Evolutionary conservation across 2,113 vertebrate species (phyloP), one percentile per base, ranked within the genome.

Genomic region (crab-eating macaque (Macaca fascicularis)): DNA sequence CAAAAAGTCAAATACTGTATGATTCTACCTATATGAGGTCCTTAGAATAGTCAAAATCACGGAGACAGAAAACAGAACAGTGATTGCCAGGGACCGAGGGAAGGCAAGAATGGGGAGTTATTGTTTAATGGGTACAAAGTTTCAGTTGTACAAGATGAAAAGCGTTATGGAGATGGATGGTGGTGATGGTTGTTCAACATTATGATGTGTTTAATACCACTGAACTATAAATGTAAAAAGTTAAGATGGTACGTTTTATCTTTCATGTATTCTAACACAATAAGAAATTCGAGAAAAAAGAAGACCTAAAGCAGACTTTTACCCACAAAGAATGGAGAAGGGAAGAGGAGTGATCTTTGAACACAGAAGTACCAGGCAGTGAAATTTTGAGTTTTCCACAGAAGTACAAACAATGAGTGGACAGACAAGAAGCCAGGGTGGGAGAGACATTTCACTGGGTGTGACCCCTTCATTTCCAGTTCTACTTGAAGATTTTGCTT

Each of bases 401-500:
- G 19, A 97, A 89, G 59, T 50, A 83, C 1, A 67, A 13, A 72
- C 50, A 85, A 27, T 72, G 38, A 83, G 27, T 52, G 52, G 40
- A 76, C n/a, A 93, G n/a, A 90, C 20, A 64, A 69, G 78, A 83
- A 96, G 19, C 52, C 50, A 80, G 17, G 4, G 5, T 50, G 6
- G 23, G 45, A 16, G 38, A 83, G 9, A 79, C 32, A 52, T 93
- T 92, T 59, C 27, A 69, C 32, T 69, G n/a, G 17, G 32, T 55
- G 8, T 55, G 43, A 67, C 14, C 12, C 12, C 35, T 95, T 94
- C 17, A 76, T 95, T 86, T 90, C 67, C 25, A 59, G 13, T 90
- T 84, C 50, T 74, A n/a, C 81, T 88, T 48, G n/a, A 87, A 92
- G 19, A 48, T 87, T 97, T 94, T 87, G 25, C 67, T 97, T 74